phyloP scores from a whole-genome alignment of 2,888 invertebrate genomes.

The Orchesellides sinensis region DNA sequence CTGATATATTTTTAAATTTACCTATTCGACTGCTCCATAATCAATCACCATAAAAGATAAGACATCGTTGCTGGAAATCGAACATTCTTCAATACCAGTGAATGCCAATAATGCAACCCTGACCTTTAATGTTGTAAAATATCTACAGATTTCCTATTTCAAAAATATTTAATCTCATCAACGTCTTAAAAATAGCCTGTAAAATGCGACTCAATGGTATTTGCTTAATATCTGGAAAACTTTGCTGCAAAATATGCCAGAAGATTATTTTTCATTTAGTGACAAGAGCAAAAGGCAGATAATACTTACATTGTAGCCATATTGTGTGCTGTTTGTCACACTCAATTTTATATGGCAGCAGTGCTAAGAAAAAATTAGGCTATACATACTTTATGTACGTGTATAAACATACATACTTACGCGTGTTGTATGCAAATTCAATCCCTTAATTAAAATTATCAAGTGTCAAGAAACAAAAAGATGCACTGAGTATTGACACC shows the following conservation, averaged over 20 bases:
- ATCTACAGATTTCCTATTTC: background rate
- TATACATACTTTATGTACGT: background rate
- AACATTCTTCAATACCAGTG: conserved; percentile 26
- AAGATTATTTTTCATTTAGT: conserved; percentile 59
- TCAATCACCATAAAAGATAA: conserved; percentile 24
- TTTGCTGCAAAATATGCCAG: conserved; percentile 5
- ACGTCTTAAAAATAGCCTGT: too few relatives aligned
- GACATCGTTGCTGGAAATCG: conserved; percentile 55
- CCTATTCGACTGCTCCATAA: conserved; percentile 43
- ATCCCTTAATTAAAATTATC: too few relatives aligned
- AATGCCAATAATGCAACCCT: conserved; percentile 48
- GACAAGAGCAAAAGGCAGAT: too few relatives aligned
- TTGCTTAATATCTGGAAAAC: background rate
- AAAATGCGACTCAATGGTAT: background rate
- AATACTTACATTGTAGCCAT: too few relatives aligned
- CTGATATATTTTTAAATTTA: conserved; percentile 54
- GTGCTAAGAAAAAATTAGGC: background rate
- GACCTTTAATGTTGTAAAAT: conserved; percentile 38
- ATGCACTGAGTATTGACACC: too few relatives aligned
- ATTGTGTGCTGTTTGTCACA: too few relatives aligned
- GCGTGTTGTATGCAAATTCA: too few relatives aligned
- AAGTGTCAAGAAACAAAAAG: too few relatives aligned
- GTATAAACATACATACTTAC: conserved; percentile 4
- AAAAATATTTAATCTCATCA: conserved; percentile 4
- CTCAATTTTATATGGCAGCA: background rate